These are phyloP conservation scores for Scaptomyza pallida DNA, from an alignment of 1,140 invertebrate genomes.

Conservation along the genomic window DNA sequence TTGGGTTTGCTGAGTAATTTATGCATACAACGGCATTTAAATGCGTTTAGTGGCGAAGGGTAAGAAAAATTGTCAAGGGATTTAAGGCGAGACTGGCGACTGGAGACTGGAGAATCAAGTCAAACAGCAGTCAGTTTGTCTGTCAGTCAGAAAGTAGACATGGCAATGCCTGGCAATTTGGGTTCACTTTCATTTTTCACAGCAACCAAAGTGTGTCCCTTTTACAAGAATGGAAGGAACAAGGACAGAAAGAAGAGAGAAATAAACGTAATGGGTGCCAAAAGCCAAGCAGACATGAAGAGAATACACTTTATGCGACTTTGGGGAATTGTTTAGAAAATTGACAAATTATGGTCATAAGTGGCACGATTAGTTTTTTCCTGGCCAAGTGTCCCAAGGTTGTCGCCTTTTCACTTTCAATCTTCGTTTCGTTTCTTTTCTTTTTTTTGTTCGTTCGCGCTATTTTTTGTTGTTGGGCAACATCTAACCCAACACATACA, in stretches of 20 bases:
- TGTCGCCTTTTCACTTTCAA: conserved; percentile 39
- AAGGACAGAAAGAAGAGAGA: conserved; percentile 29
- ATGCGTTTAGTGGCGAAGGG: conserved; percentile 40
- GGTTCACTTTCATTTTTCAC: conserved; percentile 70
- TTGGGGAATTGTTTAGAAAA: conserved; percentile 77
- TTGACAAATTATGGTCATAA: conserved; percentile 79
- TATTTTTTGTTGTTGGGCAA: background rate
- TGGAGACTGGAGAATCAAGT: too few relatives aligned
- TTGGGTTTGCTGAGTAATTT: conserved; percentile 65
- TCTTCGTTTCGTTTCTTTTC: background rate
- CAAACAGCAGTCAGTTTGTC: conserved; percentile 4
- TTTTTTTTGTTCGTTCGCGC: background rate
- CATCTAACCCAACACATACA: background rate
- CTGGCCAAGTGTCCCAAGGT: conserved; percentile 47
- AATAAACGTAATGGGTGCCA: conserved; percentile 71
- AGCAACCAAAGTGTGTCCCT: conserved; percentile 51
- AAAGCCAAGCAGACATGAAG: conserved; percentile 57
- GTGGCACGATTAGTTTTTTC: conserved; percentile 74
- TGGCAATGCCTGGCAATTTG: conserved; percentile 24
- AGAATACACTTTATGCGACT: conserved; percentile 70
- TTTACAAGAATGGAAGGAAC: conserved; percentile 9
- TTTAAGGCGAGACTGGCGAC: background rate
- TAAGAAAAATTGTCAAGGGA: background rate
- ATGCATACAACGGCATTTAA: conserved; percentile 72
- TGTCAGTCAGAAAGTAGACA: conserved; percentile 13